These are phyloP conservation scores for Amiota mariae DNA, from an alignment of 2,888 invertebrate genomes.

Conservation along the genomic window DNA sequence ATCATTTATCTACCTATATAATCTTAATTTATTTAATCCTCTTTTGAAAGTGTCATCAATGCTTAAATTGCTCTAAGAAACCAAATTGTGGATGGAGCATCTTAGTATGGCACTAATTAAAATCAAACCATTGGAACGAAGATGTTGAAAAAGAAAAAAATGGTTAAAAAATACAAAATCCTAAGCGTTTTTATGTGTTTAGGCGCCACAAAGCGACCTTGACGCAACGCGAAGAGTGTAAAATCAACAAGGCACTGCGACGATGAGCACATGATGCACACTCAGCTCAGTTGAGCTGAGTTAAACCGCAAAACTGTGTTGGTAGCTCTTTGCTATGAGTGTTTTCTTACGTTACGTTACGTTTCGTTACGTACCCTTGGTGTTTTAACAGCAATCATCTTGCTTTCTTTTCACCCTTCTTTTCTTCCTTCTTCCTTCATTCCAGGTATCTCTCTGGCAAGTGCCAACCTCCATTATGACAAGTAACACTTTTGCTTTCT, in stretches of 20 bases:
- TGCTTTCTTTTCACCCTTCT: no score
- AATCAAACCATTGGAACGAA: neutral
- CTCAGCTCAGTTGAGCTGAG: neutral
- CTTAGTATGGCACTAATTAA: slow-evolving; percentile 18
- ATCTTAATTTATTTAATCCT: no score
- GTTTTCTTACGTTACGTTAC: slow-evolving; percentile 12
- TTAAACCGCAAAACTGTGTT: neutral
- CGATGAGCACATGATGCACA: neutral
- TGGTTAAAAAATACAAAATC: neutral
- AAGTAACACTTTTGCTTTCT: neutral
- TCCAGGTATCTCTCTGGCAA: no score
- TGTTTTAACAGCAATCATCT: no score
- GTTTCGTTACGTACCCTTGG: neutral
- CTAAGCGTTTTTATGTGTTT: neutral
- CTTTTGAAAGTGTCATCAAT: no score
- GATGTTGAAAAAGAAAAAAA: neutral
- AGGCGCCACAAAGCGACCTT: slow-evolving; percentile 17
- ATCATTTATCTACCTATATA: no score
- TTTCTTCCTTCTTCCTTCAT: no score
- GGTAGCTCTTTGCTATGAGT: slow-evolving; percentile 6
- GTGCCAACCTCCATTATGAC: neutral
- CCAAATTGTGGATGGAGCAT: no score
- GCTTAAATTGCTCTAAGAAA: no score
- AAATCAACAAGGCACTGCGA: slow-evolving; percentile 15
- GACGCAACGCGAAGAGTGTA: neutral